Conservation (phyloP, 2,797 vertebrate species). For the Dipus sagitta region DNA sequence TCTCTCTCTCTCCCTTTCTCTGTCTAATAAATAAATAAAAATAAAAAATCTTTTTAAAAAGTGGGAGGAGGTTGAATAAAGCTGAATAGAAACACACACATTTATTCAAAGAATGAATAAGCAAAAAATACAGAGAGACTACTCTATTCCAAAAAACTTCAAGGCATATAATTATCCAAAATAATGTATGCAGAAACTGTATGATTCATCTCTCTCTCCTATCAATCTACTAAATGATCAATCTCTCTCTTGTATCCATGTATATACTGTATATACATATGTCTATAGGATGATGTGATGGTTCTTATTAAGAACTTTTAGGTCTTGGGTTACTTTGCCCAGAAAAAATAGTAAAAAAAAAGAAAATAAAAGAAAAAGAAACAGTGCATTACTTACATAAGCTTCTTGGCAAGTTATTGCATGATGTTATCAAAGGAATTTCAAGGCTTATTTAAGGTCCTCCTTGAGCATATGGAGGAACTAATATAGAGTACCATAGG, state of each 20-base stretch:
- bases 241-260: background rate
- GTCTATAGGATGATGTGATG: background rate
- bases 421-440: slow-evolving; percentile 11
- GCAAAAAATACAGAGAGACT: background rate
- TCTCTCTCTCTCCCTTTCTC: too few relatives aligned
- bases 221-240: background rate
- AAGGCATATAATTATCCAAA: background rate
- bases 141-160: background rate
- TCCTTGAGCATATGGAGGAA: background rate
- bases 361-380: too few relatives aligned
- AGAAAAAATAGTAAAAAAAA: slow-evolving; percentile 27
- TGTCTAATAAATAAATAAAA: too few relatives aligned
- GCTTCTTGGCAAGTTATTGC: slow-evolving; percentile 31
- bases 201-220: background rate
- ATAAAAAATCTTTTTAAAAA: background rate
- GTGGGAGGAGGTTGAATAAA: background rate
- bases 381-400: background rate
- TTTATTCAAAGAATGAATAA: background rate
- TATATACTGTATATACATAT: background rate
- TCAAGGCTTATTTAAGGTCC: background rate
- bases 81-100: background rate
- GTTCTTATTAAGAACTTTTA: slow-evolving; percentile 15
- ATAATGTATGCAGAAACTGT: background rate
- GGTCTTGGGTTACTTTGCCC: background rate
- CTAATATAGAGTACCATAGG: background rate